Percentiles rank a stretch among this genome's conserved stretches.
Evolutionary conservation across 2,797 vertebrate species (phyloP).

Genomic region (Ceyx erithaca): DNA sequence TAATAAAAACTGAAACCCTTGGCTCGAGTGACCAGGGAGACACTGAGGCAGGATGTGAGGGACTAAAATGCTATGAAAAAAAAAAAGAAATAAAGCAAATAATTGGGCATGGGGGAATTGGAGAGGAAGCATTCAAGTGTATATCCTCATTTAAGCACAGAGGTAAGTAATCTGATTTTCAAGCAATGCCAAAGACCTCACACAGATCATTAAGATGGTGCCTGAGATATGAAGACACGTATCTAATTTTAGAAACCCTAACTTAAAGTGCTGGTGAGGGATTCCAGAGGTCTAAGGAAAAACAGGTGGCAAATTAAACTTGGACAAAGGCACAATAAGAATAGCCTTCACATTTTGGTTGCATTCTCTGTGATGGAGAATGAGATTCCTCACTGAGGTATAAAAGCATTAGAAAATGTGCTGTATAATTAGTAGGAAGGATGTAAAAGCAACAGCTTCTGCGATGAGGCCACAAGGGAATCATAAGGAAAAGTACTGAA

Average conservation of each 20-base stretch:
- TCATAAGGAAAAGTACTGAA: background rate
- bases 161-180: constrained; percentile 56
- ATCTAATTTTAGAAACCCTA: constrained; percentile 54
- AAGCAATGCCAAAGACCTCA: constrained; percentile 60
- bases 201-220: constrained; percentile 69
- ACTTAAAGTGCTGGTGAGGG: background rate
- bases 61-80: background rate
- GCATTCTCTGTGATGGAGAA: background rate
- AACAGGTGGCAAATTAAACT: background rate
- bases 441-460: background rate
- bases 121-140: constrained; percentile 1
- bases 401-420: background rate
- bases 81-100: background rate
- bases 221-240: constrained; percentile 46
- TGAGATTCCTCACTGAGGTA: background rate
- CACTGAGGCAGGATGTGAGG: background rate
- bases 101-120: background rate
- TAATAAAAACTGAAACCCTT: background rate
- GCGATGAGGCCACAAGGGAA: background rate
- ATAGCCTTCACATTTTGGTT: background rate
- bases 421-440: background rate
- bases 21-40: background rate
- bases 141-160: background rate
- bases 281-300: constrained; percentile 21
- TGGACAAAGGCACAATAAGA: rapidly evolving